These are phyloP conservation scores for Cisticola juncidis DNA, from an alignment of 2,113 vertebrate species.

Conservation along the genomic window DNA sequence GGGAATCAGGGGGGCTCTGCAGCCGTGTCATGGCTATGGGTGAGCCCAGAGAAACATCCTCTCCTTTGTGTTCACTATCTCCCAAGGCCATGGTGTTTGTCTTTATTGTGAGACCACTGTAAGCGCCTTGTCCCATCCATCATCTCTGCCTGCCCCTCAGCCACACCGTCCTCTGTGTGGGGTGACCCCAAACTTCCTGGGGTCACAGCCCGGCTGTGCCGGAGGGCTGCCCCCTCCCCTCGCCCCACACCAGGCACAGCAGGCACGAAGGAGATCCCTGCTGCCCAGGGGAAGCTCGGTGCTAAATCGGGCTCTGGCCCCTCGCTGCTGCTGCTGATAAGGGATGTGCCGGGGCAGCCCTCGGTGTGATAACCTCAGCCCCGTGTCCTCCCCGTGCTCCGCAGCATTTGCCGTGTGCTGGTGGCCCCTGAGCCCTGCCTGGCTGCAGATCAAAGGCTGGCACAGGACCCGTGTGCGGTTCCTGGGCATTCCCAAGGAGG, in stretches of 20 bases:
- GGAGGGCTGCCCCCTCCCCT: not conserved
- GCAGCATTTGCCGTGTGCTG: fast-evolving
- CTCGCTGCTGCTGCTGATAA: not conserved
- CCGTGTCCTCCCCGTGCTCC: not conserved
- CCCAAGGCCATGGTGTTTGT: constrained; percentile 3
- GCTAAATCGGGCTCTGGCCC: not conserved
- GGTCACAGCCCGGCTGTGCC: not conserved
- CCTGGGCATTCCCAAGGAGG: not conserved
- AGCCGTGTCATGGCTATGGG: fast-evolving
- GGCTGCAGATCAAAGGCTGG: not conserved
- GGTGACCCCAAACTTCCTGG: not conserved
- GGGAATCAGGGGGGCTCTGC: not conserved
- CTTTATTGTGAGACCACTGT: not conserved
- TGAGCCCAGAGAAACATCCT: not conserved
- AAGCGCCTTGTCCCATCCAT: not conserved
- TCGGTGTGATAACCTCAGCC: not conserved
- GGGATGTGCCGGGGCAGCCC: not conserved
- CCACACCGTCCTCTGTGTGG: not conserved
- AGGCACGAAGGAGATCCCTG: not conserved
- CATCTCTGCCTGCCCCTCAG: not conserved
- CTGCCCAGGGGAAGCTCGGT: not conserved
- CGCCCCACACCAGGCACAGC: not conserved
- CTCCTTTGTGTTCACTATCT: not conserved
- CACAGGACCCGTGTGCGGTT: not conserved
- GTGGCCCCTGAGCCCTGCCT: not conserved